Evolutionary conservation across 2,797 vertebrate genomes (phyloP).

Genomic region (Dermochelys coriacea): DNA sequence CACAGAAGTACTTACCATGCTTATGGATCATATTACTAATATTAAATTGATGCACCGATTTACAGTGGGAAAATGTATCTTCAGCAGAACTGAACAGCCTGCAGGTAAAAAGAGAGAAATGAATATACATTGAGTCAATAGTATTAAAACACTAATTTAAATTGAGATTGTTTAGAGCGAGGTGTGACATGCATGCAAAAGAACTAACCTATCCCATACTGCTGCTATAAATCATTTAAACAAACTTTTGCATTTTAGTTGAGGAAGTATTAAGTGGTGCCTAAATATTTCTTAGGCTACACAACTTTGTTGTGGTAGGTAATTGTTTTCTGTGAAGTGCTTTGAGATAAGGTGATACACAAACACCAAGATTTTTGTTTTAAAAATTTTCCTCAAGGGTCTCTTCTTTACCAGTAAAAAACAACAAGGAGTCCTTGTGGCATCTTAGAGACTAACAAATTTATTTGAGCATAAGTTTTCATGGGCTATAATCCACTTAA

Average conservation of each 20-base stretch:
- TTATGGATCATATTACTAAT: slow-evolving; percentile 83
- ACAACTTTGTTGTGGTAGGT: too few relatives aligned
- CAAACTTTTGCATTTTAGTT: background rate
- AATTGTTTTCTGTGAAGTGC: background rate
- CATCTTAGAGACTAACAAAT: too few relatives aligned
- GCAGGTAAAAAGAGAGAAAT: background rate
- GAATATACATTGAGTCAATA: background rate
- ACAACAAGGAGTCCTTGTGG: too few relatives aligned
- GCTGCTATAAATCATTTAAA: background rate
- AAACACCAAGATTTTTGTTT: background rate
- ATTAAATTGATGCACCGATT: slow-evolving; percentile 85
- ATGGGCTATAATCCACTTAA: too few relatives aligned
- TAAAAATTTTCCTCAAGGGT: background rate
- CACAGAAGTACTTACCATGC: slow-evolving; percentile 81
- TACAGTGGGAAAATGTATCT: slow-evolving; percentile 88
- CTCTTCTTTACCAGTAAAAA: too few relatives aligned
- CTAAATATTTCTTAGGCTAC: background rate
- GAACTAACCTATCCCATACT: background rate
- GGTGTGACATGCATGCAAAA: background rate
- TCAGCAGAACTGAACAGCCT: slow-evolving; percentile 85
- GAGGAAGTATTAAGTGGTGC: background rate
- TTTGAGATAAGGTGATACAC: background rate
- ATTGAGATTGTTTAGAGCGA: background rate
- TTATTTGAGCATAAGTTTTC: too few relatives aligned
- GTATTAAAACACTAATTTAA: background rate